These are phyloP conservation scores for Agriopis leucophaearia DNA, from an alignment of 2,888 invertebrate genomes.

Conservation along the genomic window DNA sequence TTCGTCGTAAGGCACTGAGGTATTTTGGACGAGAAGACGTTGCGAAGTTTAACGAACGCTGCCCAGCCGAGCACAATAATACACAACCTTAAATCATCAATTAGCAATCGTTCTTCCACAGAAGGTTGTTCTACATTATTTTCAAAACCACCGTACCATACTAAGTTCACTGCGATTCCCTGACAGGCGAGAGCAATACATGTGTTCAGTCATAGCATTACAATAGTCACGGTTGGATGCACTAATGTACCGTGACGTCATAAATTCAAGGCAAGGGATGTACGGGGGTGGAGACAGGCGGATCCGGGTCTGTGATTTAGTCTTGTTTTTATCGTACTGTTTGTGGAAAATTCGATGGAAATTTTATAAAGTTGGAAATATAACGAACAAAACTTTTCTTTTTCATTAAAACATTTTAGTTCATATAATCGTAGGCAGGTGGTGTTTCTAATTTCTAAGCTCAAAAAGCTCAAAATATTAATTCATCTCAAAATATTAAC, in stretches of 20 bases:
- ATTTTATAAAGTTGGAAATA: background rate
- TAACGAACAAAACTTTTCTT: background rate
- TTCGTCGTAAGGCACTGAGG: too few relatives aligned
- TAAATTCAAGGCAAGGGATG: constrained; percentile 44
- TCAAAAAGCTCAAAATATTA: too few relatives aligned
- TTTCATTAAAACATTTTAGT: too few relatives aligned
- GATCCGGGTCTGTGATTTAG: constrained; percentile 42
- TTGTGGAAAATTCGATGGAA: constrained; percentile 10
- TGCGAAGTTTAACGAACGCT: too few relatives aligned
- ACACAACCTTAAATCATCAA: too few relatives aligned
- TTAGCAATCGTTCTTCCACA: too few relatives aligned
- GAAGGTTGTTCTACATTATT: background rate
- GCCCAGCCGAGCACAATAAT: too few relatives aligned
- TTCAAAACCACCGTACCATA: background rate
- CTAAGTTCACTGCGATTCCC: background rate
- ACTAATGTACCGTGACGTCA: constrained; percentile 63
- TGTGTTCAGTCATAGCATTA: constrained; percentile 29
- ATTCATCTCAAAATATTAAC: too few relatives aligned
- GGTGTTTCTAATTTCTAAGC: too few relatives aligned
- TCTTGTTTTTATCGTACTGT: constrained; percentile 30
- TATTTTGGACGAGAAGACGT: too few relatives aligned
- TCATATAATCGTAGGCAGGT: too few relatives aligned
- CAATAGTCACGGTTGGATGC: constrained; percentile 39
- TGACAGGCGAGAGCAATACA: constrained; percentile 5
- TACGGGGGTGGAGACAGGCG: constrained; percentile 32